Conservation (phyloP, 2,113 vertebrate genomes). For the Bufo bufo region DNA sequence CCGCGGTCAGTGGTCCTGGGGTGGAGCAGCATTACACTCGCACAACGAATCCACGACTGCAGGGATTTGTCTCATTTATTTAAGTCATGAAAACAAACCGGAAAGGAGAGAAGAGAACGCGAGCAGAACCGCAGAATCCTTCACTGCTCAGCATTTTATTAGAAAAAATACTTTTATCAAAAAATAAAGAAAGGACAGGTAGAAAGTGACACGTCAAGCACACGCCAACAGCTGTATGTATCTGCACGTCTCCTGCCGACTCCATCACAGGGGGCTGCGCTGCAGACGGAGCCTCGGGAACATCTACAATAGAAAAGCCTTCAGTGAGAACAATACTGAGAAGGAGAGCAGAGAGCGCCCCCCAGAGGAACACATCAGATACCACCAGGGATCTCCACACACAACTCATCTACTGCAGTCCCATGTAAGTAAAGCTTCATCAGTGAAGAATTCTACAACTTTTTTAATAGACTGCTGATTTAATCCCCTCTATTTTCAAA, state of each 20-base stretch:
- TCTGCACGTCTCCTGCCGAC: neutral
- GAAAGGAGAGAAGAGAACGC: too few relatives aligned
- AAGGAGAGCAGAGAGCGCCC: neutral
- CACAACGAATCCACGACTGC: too few relatives aligned
- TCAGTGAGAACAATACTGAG: neutral
- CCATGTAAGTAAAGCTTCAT: neutral
- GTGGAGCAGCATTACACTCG: too few relatives aligned
- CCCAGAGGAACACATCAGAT: neutral
- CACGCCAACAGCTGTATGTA: neutral
- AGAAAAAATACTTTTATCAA: neutral
- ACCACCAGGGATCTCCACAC: too few relatives aligned
- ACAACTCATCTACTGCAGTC: neutral
- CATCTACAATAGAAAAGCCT: constrained; percentile 59
- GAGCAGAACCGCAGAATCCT: too few relatives aligned
- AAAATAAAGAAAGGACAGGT: neutral
- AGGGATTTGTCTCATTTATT: too few relatives aligned
- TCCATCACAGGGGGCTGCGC: constrained; percentile 44
- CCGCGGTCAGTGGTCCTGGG: too few relatives aligned
- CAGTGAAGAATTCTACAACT: too few relatives aligned
- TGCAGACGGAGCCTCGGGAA: constrained; percentile 70
- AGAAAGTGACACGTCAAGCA: neutral
- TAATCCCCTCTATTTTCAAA: too few relatives aligned
- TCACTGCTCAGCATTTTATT: neutral
- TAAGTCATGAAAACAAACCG: too few relatives aligned
- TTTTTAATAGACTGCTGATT: too few relatives aligned